Conservation (phyloP, 2,888 invertebrate species). For the Pinctada fucata region DNA sequence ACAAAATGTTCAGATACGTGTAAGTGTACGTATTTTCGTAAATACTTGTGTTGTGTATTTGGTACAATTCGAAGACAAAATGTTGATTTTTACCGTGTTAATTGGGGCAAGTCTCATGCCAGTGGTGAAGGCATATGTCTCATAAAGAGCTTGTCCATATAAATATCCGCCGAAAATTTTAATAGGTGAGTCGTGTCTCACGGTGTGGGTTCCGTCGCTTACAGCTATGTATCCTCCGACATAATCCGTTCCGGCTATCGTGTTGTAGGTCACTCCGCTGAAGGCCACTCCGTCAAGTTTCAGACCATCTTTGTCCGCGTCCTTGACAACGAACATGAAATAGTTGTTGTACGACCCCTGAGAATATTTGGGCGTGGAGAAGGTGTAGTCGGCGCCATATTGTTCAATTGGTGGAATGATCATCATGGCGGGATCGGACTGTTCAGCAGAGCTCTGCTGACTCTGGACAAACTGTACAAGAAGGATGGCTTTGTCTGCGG, state of each 20-base stretch:
- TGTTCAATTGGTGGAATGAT: constrained; percentile 62
- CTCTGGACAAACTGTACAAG: constrained; percentile 57
- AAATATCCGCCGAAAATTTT: constrained; percentile 62
- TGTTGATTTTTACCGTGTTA: constrained; percentile 32
- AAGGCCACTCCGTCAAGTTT: constrained; percentile 49
- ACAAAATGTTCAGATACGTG: too few species aligned
- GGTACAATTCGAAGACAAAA: neutral
- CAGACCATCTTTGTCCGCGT: constrained; percentile 46
- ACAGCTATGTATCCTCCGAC: constrained; percentile 50
- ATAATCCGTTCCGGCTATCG: constrained; percentile 42
- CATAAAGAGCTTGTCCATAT: constrained; percentile 63
- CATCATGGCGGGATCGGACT: constrained; percentile 66
- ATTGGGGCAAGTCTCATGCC: constrained; percentile 58
- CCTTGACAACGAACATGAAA: constrained; percentile 50
- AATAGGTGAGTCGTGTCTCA: constrained; percentile 54
- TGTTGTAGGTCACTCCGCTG: constrained; percentile 38
- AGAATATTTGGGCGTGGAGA: constrained; percentile 58
- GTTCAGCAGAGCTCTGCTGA: constrained; percentile 50
- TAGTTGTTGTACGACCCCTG: constrained; percentile 43
- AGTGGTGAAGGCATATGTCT: constrained; percentile 61
- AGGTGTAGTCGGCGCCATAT: constrained; percentile 57
- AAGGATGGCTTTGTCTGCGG: constrained; percentile 47
- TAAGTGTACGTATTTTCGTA: too few species aligned
- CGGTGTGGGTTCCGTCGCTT: constrained; percentile 50
- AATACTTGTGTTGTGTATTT: too few species aligned